A percentile compares a stretch with the other conserved stretches of the same genome.
These are phyloP conservation scores for Varanus salvator DNA, from an alignment of 2,113 vertebrate genomes.

Conservation along the genomic window DNA sequence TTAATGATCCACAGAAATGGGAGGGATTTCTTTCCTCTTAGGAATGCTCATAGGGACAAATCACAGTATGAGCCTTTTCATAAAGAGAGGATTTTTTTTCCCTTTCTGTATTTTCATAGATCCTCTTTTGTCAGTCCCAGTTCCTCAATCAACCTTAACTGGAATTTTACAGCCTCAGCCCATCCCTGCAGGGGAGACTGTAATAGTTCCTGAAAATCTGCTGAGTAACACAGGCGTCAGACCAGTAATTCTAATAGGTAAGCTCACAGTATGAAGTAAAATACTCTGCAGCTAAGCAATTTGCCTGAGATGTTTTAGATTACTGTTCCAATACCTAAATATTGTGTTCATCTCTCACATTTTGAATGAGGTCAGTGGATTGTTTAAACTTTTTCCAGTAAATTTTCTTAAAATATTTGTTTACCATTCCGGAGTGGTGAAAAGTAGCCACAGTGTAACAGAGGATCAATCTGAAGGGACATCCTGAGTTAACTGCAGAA, in stretches of 20 bases:
- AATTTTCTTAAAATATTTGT: neutral
- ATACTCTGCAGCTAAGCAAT: neutral
- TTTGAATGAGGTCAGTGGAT: accelerated
- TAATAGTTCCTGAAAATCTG: slow-evolving; percentile 96
- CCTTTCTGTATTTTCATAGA: slow-evolving; percentile 79
- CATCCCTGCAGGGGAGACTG: slow-evolving; percentile 91
- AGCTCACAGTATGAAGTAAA: slow-evolving; percentile 45
- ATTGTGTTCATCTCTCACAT: neutral
- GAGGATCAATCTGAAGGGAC: too few species aligned
- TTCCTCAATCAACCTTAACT: slow-evolving; percentile 84
- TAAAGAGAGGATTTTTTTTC: slow-evolving; percentile 53
- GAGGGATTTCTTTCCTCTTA: slow-evolving; percentile 31
- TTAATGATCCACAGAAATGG: slow-evolving; percentile 50
- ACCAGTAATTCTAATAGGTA: slow-evolving; percentile 97
- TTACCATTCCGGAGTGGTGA: neutral
- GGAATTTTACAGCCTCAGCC: slow-evolving; percentile 94
- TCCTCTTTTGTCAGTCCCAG: slow-evolving; percentile 82
- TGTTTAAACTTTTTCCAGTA: neutral
- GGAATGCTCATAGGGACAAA: slow-evolving; percentile 68
- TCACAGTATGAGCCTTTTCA: slow-evolving; percentile 71
- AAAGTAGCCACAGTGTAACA: neutral
- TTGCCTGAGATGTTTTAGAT: neutral
- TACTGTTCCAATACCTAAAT: slow-evolving; percentile 21
- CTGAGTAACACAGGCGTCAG: slow-evolving; percentile 92
- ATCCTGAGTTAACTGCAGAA: slow-evolving; percentile 34